Conservation (phyloP, 2,113 vertebrate species). For the Indicator indicator region DNA sequence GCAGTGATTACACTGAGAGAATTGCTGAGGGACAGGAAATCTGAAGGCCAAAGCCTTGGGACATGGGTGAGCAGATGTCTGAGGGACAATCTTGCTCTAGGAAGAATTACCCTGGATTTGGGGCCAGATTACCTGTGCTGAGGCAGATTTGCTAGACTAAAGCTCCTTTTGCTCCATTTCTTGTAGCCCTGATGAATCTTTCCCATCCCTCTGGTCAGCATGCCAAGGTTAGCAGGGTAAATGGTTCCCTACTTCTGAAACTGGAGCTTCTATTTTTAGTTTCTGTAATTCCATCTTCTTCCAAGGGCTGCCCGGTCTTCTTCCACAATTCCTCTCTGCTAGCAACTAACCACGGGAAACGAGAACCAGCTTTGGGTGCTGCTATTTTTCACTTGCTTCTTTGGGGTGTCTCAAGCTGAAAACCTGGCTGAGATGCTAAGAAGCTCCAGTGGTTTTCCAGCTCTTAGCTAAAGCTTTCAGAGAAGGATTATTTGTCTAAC, state of each 20-base stretch:
- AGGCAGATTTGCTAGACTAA: slow-evolving; percentile 12
- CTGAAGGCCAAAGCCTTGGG: background rate
- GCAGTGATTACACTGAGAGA: background rate
- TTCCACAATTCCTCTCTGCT: background rate
- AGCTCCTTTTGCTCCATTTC: slow-evolving; percentile 12
- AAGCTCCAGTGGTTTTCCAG: background rate
- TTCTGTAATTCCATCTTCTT: slow-evolving; percentile 26
- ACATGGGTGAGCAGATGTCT: background rate
- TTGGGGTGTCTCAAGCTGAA: background rate
- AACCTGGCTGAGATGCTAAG: background rate
- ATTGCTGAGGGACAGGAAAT: slow-evolving; percentile 6
- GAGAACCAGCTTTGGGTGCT: background rate
- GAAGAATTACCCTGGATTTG: slow-evolving; percentile 49
- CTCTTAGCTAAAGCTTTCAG: background rate
- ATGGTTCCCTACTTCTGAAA: background rate
- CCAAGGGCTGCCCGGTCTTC: background rate
- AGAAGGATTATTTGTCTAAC: background rate
- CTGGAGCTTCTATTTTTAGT: background rate
- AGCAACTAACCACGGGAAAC: background rate
- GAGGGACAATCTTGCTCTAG: background rate
- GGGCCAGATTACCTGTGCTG: slow-evolving; percentile 1
- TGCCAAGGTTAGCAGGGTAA: background rate
- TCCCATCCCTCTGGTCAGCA: background rate
- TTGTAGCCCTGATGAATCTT: background rate
- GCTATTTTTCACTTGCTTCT: background rate